A percentile compares a stretch with the other conserved stretches of the same genome.
Conservation (phyloP, 2,888 invertebrate species). For the Oscheius onirici region DNA sequence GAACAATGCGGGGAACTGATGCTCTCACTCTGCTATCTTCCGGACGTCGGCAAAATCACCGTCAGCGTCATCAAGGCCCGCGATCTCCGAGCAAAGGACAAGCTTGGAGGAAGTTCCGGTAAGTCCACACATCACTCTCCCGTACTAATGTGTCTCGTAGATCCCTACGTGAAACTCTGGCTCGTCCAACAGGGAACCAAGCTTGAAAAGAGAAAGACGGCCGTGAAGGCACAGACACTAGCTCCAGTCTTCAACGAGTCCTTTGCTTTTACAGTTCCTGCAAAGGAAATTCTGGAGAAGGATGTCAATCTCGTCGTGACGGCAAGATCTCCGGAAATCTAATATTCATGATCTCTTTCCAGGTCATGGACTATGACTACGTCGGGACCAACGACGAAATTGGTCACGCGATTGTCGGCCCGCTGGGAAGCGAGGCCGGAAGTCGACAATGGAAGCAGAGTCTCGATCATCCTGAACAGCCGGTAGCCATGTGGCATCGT, state of each 20-base stretch:
- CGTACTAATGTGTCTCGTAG: conserved; percentile 43
- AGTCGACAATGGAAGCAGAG: conserved; percentile 67
- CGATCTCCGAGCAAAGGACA: conserved; percentile 80
- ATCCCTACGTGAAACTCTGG: conserved; percentile 72
- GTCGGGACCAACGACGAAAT: conserved; percentile 69
- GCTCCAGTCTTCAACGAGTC: conserved; percentile 70
- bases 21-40: conserved; percentile 89
- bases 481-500: conserved; percentile 68
- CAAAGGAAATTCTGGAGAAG: conserved; percentile 53
- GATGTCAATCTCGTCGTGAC: conserved; percentile 69
- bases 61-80: conserved; percentile 89
- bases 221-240: conserved; percentile 64
- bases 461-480: conserved; percentile 65
- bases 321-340: conserved; percentile 42
- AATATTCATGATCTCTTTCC: conserved; percentile 21
- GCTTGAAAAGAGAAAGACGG: conserved; percentile 70
- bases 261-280: conserved; percentile 68
- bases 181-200: conserved; percentile 70
- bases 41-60: conserved; percentile 90
- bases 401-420: conserved; percentile 69
- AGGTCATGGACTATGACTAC: conserved; percentile 71
- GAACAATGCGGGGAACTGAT: conserved; percentile 90
- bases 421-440: conserved; percentile 64
- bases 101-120: conserved; percentile 46
- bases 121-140: neutral